phyloP scores from a whole-genome alignment of 1,140 invertebrate species.

The Plodia interpunctella region DNA sequence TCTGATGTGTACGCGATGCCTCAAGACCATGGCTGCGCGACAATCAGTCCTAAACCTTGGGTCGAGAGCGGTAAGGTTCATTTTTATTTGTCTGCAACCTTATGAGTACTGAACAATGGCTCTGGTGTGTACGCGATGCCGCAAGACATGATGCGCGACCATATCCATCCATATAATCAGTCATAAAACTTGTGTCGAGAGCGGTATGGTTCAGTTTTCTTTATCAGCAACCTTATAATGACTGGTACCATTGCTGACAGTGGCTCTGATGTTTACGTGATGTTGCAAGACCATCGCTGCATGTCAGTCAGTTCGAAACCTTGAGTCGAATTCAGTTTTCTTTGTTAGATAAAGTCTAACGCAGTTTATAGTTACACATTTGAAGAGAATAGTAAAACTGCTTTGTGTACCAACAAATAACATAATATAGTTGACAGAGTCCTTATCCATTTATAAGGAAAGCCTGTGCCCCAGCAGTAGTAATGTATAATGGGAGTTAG shows the following conservation, averaged over 20 bases:
- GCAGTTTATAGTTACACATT: too few species aligned
- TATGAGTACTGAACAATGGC: constrained; percentile 82
- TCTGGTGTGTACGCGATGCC: constrained; percentile 88
- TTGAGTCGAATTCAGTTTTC: constrained; percentile 46
- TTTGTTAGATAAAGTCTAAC: too few species aligned
- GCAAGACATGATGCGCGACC: constrained; percentile 73
- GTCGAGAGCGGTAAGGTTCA: constrained; percentile 56
- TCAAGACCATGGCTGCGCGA: constrained; percentile 73
- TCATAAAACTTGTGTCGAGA: constrained; percentile 61
- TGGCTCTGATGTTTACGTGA: constrained; percentile 88
- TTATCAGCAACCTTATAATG: constrained; percentile 78
- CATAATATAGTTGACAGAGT: too few species aligned
- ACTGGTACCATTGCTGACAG: constrained; percentile 85
- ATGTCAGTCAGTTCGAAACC: constrained; percentile 52
- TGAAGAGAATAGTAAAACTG: too few species aligned
- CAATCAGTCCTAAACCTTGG: constrained; percentile 56
- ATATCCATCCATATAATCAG: constrained; percentile 63
- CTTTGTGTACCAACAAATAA: too few species aligned
- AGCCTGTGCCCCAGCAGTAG: too few species aligned
- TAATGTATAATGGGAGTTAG: too few species aligned
- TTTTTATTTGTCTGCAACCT: constrained; percentile 59
- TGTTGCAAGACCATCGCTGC: constrained; percentile 78
- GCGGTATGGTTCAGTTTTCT: neutral
- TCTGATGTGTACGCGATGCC: constrained; percentile 88
- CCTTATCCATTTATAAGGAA: too few species aligned